Conservation (phyloP, 2,888 invertebrate genomes). For the Noctua janthe region DNA sequence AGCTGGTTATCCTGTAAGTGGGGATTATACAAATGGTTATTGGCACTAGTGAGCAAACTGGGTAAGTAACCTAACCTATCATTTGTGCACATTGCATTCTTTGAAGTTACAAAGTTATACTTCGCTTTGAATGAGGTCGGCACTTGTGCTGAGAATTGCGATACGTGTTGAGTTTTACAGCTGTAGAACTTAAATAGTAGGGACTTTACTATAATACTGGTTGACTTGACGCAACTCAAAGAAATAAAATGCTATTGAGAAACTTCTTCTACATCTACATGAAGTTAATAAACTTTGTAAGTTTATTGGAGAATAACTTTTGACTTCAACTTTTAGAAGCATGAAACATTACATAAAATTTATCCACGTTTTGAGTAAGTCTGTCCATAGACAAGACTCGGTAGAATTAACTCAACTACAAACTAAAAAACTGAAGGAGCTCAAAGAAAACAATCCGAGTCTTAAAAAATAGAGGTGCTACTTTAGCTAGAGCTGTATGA, state of each 20-base stretch:
- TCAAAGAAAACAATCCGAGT: neutral
- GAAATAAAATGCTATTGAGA: slow-evolving; percentile 18
- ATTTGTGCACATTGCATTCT: slow-evolving; percentile 58
- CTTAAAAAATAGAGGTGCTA: neutral
- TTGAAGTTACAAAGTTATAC: slow-evolving; percentile 43
- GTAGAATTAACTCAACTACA: neutral
- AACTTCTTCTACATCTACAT: neutral
- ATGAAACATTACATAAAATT: neutral
- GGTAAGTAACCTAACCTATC: slow-evolving; percentile 52
- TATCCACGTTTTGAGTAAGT: neutral
- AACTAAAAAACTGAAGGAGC: neutral
- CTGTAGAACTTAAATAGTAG: neutral
- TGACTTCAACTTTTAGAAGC: neutral
- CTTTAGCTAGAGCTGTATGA: neutral
- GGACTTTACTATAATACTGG: neutral
- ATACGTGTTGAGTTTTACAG: slow-evolving; percentile 22
- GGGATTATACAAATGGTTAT: slow-evolving; percentile 60
- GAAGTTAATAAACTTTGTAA: slow-evolving; percentile 9
- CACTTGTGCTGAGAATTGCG: slow-evolving; percentile 2
- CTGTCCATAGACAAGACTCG: neutral
- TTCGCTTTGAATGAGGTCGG: slow-evolving; percentile 9
- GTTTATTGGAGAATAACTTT: slow-evolving; percentile 17
- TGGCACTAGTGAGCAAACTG: slow-evolving; percentile 37
- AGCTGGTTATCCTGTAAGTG: slow-evolving; percentile 49
- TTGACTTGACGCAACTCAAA: neutral